Evolutionary conservation across 2,888 invertebrate species (phyloP).

Genomic region (Pachliopta kotzebuea): DNA sequence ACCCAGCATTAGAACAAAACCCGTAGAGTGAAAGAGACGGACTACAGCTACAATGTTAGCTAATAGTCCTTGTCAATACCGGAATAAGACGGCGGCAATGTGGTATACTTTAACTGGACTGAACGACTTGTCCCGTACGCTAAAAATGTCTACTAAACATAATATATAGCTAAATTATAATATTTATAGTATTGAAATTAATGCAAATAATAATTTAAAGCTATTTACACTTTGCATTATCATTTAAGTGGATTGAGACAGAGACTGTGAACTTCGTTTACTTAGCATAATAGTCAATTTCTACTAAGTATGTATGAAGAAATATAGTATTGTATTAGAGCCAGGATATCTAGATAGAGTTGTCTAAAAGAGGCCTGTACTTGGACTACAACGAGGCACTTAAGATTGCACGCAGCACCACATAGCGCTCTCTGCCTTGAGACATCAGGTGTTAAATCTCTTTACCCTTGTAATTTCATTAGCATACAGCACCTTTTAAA

Average conservation of each 20-base stretch:
- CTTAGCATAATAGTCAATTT: not conserved
- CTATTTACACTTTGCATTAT: slow-evolving; percentile 9
- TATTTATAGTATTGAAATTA: slow-evolving; percentile 12
- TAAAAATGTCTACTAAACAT: slow-evolving; percentile 22
- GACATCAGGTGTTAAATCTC: too few species aligned
- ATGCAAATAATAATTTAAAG: slow-evolving; percentile 15
- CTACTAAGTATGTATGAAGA: too few species aligned
- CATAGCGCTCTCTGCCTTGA: too few species aligned
- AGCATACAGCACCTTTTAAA: too few species aligned
- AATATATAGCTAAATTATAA: slow-evolving; percentile 21
- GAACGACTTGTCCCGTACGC: slow-evolving; percentile 14
- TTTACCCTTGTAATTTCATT: too few species aligned
- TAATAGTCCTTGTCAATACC: slow-evolving; percentile 53
- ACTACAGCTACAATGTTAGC: slow-evolving; percentile 58
- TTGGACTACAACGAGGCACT: too few species aligned
- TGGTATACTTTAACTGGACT: slow-evolving; percentile 45
- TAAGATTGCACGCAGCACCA: too few species aligned
- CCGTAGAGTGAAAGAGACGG: slow-evolving; percentile 44
- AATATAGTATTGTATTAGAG: not conserved
- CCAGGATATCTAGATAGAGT: not conserved
- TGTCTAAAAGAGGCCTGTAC: too few species aligned
- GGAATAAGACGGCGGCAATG: slow-evolving; percentile 57
- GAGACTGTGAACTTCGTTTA: not conserved
- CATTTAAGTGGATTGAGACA: not conserved
- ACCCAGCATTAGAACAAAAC: slow-evolving; percentile 35